phyloP scores from a whole-genome alignment of 1,140 invertebrate species.

The Drosophila kohkoa region DNA sequence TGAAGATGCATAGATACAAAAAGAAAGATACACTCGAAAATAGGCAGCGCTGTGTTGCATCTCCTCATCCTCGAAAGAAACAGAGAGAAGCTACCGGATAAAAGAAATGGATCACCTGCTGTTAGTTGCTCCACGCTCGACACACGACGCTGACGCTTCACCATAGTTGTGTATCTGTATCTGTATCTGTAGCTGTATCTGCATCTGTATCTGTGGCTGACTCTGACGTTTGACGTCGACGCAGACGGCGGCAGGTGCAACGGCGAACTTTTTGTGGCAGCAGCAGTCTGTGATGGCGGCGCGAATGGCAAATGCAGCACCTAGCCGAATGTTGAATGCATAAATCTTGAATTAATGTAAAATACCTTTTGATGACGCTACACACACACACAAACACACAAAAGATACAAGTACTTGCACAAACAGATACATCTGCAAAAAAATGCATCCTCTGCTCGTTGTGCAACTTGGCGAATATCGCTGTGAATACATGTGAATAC shows the following conservation, averaged over 20 bases:
- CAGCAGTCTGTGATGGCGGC: conserved; percentile 59
- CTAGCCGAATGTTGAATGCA: conserved; percentile 78
- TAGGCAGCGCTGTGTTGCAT: conserved; percentile 50
- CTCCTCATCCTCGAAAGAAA: conserved; percentile 38
- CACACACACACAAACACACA: conserved; percentile 13
- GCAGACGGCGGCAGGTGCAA: conserved; percentile 73
- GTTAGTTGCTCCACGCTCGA: conserved; percentile 40
- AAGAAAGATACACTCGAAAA: conserved; percentile 56
- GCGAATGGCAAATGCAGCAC: conserved; percentile 77
- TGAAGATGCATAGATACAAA: conserved; percentile 28
- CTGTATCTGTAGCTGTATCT: not conserved
- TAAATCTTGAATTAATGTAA: conserved; percentile 84
- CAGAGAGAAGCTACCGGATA: conserved; percentile 67
- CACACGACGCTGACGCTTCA: conserved; percentile 14
- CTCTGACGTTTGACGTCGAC: conserved; percentile 36
- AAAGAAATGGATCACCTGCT: conserved; percentile 83
- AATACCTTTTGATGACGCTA: conserved; percentile 83
- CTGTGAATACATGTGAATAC: conserved; percentile 76
- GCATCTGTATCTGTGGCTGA: not conserved
- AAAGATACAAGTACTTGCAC: conserved; percentile 15
- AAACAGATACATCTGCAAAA: conserved; percentile 16
- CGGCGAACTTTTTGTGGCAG: conserved; percentile 55
- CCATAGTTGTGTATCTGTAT: not conserved
- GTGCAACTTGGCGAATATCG: conserved; percentile 71
- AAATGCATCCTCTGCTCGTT: conserved; percentile 59